phyloP scores from a whole-genome alignment of 2,113 vertebrate genomes.

The Ammodytes marinus region DNA sequence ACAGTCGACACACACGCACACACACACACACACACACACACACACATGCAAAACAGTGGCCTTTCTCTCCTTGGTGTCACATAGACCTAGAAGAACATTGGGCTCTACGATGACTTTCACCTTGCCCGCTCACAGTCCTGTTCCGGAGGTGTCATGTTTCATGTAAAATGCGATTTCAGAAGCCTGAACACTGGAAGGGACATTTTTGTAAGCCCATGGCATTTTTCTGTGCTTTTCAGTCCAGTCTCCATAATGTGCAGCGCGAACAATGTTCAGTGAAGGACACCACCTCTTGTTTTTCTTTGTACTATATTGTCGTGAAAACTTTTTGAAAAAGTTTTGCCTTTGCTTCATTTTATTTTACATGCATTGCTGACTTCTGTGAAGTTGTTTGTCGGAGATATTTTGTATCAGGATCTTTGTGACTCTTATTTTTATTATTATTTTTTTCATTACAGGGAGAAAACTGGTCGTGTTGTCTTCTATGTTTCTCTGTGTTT shows the following conservation, averaged over 20 bases:
- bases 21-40: slow-evolving; percentile 16
- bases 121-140: background rate
- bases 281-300: slow-evolving; percentile 43
- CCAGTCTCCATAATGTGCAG: background rate
- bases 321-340: slow-evolving; percentile 66
- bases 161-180: slow-evolving; percentile 11
- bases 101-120: slow-evolving; percentile 4
- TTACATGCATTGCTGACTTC: slow-evolving; percentile 92
- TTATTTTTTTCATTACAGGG: slow-evolving; percentile 19
- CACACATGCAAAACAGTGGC: slow-evolving; percentile 47
- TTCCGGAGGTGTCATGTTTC: slow-evolving; percentile 3
- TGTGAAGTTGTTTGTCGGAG: slow-evolving; percentile 94
- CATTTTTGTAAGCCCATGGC: slow-evolving; percentile 16
- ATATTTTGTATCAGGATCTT: slow-evolving; percentile 91
- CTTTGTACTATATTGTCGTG: slow-evolving; percentile 35
- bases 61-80: slow-evolving; percentile 53
- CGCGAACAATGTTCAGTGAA: slow-evolving; percentile 23
- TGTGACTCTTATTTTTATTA: slow-evolving; percentile 51
- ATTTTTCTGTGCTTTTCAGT: slow-evolving; percentile 40
- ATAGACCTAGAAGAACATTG: slow-evolving; percentile 18
- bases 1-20: slow-evolving; percentile 6
- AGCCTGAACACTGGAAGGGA: slow-evolving; percentile 22
- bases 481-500: slow-evolving; percentile 81
- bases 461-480: slow-evolving; percentile 72
- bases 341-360: slow-evolving; percentile 78